These are phyloP conservation scores for Tinea trinotella DNA, from an alignment of 2,888 invertebrate species.

Conservation along the genomic window DNA sequence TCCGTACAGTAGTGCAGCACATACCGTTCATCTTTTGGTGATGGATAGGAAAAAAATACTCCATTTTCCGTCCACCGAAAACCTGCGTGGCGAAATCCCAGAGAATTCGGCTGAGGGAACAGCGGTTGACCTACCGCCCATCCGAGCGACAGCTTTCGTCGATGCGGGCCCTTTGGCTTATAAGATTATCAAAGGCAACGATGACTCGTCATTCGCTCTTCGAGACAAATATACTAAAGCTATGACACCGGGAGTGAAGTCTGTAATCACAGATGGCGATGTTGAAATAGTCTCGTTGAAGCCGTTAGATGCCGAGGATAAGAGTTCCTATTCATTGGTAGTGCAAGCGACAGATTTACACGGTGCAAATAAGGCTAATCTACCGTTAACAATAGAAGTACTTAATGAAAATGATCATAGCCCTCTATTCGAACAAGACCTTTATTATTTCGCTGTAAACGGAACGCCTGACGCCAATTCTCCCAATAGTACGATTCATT, in stretches of 20 bases:
- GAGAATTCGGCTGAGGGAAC: slow-evolving; percentile 86
- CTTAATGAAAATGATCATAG: slow-evolving; percentile 94
- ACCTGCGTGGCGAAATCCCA: slow-evolving; percentile 77
- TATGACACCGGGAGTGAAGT: slow-evolving; percentile 58
- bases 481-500: slow-evolving; percentile 74
- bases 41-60: slow-evolving; percentile 88
- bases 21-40: slow-evolving; percentile 85
- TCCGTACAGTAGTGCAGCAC: slow-evolving; percentile 84
- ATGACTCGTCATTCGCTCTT: slow-evolving; percentile 81
- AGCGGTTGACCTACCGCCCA: slow-evolving; percentile 78
- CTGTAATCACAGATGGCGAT: slow-evolving; percentile 73
- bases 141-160: slow-evolving; percentile 79
- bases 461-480: slow-evolving; percentile 73
- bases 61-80: slow-evolving; percentile 78
- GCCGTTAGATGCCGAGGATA: slow-evolving; percentile 84
- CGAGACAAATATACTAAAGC: slow-evolving; percentile 70
- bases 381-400: slow-evolving; percentile 83
- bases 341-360: slow-evolving; percentile 86
- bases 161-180: slow-evolving; percentile 81
- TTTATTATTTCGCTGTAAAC: slow-evolving; percentile 84
- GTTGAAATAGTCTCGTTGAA: slow-evolving; percentile 83
- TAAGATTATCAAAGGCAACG: slow-evolving; percentile 84
- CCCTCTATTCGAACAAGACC: slow-evolving; percentile 84
- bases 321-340: slow-evolving; percentile 79
- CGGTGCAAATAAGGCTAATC: slow-evolving; percentile 84